These are phyloP conservation scores for Aphelinus certus DNA, from an alignment of 1,140 invertebrate species.

Conservation along the genomic window DNA sequence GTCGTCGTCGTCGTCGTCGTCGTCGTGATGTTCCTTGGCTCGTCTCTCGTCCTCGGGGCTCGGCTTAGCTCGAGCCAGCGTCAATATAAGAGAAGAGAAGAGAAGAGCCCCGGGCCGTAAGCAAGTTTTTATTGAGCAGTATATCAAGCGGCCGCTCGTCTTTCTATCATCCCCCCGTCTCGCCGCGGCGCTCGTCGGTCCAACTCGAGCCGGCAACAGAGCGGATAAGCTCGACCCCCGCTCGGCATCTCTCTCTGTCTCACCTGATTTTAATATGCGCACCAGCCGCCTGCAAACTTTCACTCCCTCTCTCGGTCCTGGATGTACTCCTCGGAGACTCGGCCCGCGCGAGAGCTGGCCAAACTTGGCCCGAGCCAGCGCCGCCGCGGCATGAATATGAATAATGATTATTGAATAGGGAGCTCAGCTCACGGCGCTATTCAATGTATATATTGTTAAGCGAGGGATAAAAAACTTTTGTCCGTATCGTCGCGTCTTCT, in stretches of 20 bases:
- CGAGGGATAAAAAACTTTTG: slow-evolving; percentile 18
- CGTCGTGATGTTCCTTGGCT: no score
- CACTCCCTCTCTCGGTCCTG: slow-evolving; percentile 1
- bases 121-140: slow-evolving; percentile 64
- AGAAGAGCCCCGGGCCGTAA: slow-evolving; percentile 49
- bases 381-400: slow-evolving; percentile 35
- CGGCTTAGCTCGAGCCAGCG: no score
- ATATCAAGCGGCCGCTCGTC: slow-evolving; percentile 54
- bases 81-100: slow-evolving; percentile 24
- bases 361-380: slow-evolving; percentile 13
- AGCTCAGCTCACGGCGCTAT: neutral
- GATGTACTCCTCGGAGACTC: slow-evolving; percentile 20
- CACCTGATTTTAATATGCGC: neutral
- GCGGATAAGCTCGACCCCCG: slow-evolving; percentile 57
- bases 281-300: slow-evolving; percentile 34
- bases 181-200: slow-evolving; percentile 47
- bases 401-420: slow-evolving; percentile 42
- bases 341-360: neutral
- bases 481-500: no score
- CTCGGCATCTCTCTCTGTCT: neutral
- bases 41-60: no score
- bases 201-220: slow-evolving; percentile 48
- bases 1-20: no score
- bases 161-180: slow-evolving; percentile 55
- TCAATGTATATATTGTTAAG: slow-evolving; percentile 28